Evolutionary conservation across 2,797 vertebrate species (phyloP).

Genomic region (Pelochelys cantorii): DNA sequence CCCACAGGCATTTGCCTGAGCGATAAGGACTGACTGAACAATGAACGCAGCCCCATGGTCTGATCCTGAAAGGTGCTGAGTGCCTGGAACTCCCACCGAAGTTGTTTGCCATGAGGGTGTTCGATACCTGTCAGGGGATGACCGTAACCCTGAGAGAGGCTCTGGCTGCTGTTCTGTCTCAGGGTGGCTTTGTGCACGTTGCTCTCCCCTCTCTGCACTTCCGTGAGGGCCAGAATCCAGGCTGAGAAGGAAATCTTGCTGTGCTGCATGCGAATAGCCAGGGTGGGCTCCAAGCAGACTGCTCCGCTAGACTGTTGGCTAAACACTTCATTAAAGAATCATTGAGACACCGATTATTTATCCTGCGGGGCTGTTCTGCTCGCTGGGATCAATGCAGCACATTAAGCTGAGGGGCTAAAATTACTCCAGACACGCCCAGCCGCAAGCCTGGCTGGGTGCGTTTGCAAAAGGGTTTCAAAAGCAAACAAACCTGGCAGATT

Average conservation of each 20-base stretch:
- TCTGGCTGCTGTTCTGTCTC: neutral
- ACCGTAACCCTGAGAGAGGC: neutral
- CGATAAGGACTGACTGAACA: neutral
- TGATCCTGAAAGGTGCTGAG: neutral
- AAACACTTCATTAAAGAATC: conserved; percentile 13
- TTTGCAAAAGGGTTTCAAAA: conserved; percentile 26
- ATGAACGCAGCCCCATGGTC: neutral
- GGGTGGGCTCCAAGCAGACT: conserved; percentile 6
- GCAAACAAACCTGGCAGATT: neutral
- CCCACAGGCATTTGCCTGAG: neutral
- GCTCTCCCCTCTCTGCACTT: fast-evolving
- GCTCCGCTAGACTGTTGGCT: conserved; percentile 8
- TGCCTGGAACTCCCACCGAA: neutral
- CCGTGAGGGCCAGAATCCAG: neutral
- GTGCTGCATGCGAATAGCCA: neutral
- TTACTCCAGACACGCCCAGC: neutral
- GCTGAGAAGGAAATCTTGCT: neutral
- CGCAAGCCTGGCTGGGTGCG: neutral
- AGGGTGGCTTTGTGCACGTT: fast-evolving
- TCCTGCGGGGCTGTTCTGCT: conserved; percentile 22
- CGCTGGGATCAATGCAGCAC: conserved; percentile 1
- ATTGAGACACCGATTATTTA: conserved; percentile 11
- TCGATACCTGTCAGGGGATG: neutral
- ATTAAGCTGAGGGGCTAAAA: neutral
- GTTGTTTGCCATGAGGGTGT: neutral